These are phyloP conservation scores for Erynnis tages DNA, from an alignment of 2,888 invertebrate species.

Conservation along the genomic window DNA sequence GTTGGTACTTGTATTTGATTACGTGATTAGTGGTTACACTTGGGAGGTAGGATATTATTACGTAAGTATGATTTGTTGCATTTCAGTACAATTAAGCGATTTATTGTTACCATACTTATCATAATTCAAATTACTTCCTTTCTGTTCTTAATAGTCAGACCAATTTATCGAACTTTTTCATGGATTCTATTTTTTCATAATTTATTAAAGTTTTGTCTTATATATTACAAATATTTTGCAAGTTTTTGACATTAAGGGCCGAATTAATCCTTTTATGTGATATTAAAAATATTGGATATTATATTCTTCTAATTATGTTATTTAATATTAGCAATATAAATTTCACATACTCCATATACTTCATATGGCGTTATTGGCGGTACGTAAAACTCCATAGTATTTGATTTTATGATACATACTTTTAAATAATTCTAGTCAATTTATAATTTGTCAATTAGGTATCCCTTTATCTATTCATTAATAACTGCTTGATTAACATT, in stretches of 20 bases:
- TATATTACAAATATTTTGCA: constrained; percentile 4
- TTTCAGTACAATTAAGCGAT: constrained; percentile 65
- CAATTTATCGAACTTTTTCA: not conserved
- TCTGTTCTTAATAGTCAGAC: constrained; percentile 4
- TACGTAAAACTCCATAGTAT: too few species aligned
- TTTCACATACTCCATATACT: too few species aligned
- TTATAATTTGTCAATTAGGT: constrained; percentile 15
- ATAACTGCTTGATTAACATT: not conserved
- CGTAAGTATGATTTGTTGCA: constrained; percentile 57
- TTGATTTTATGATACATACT: not conserved
- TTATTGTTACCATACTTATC: constrained; percentile 59
- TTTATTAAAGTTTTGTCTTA: not conserved
- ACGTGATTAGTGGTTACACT: constrained; percentile 21
- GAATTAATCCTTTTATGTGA: constrained; percentile 19
- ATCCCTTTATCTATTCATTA: not conserved
- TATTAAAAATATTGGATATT: constrained; percentile 10
- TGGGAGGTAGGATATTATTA: constrained; percentile 32
- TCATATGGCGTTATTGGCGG: too few species aligned
- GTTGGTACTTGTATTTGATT: constrained; percentile 27
- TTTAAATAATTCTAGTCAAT: constrained; percentile 16
- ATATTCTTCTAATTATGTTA: not conserved
- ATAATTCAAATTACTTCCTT: constrained; percentile 4
- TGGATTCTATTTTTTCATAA: not conserved
- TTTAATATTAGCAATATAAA: not conserved
- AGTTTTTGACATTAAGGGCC: constrained; percentile 7